Conservation (phyloP, 1,140 invertebrate genomes). For the Triops longicaudatus region DNA sequence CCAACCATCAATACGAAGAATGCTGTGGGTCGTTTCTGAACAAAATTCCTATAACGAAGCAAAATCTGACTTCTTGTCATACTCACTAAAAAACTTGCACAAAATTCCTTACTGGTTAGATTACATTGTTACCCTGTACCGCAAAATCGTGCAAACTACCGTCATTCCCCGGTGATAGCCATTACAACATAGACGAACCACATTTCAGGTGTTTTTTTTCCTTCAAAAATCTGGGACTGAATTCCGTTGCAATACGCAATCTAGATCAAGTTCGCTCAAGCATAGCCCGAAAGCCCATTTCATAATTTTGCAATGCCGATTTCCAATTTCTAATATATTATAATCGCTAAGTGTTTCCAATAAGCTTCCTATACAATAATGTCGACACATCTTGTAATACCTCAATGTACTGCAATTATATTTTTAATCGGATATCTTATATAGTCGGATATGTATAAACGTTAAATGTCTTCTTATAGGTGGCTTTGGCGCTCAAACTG, state of each 20-base stretch:
- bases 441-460: too few relatives aligned
- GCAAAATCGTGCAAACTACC: too few relatives aligned
- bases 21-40: not conserved
- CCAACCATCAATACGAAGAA: not conserved
- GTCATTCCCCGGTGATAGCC: too few relatives aligned
- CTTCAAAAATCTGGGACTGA: not conserved
- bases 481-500: too few relatives aligned
- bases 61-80: not conserved
- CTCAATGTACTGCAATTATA: too few relatives aligned
- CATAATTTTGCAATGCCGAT: not conserved
- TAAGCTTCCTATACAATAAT: too few relatives aligned
- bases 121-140: too few relatives aligned
- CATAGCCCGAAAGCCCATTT: not conserved
- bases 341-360: not conserved
- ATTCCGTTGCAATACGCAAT: not conserved
- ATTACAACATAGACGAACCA: too few relatives aligned
- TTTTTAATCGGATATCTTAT: too few relatives aligned
- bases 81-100: not conserved
- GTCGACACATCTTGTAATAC: too few relatives aligned
- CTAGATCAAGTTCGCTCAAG: slow-evolving; percentile 1
- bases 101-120: too few relatives aligned
- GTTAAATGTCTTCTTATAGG: too few relatives aligned
- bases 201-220: not conserved
- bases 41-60: not conserved
- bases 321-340: not conserved